Conservation (phyloP, 92 coral and sea anemone species). For the Parazoanthus darwini region DNA sequence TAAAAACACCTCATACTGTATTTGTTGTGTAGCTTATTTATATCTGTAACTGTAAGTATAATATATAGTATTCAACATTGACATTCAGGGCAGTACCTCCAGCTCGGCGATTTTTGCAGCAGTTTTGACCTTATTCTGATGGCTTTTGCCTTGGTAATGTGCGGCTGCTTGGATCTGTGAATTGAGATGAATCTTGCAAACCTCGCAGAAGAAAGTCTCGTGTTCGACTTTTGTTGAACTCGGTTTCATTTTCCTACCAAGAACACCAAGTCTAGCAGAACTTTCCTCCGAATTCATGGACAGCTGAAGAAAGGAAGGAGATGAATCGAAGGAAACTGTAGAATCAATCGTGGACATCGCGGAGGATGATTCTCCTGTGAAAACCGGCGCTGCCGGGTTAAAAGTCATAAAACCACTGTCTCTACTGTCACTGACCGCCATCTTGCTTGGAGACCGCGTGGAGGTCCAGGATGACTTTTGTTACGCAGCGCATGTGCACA, state of each 20-base stretch:
- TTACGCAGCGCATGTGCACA: no score
- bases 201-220: slow-evolving; percentile 60
- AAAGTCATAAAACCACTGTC: neutral
- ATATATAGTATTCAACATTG: neutral
- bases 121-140: slow-evolving; percentile 65
- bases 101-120: slow-evolving; percentile 54
- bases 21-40: no score
- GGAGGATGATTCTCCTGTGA: neutral
- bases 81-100: slow-evolving; percentile 2
- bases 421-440: neutral
- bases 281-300: slow-evolving; percentile 11
- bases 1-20: no score
- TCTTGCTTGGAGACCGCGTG: neutral
- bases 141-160: slow-evolving; percentile 84
- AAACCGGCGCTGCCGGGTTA: neutral
- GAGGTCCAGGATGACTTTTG: neutral
- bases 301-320: slow-evolving; percentile 23
- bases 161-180: slow-evolving; percentile 80
- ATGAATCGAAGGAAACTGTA: slow-evolving; percentile 3
- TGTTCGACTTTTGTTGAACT: slow-evolving; percentile 20
- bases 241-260: slow-evolving; percentile 22
- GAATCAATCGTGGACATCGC: neutral
- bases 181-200: slow-evolving; percentile 75
- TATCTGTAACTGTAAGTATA: neutral
- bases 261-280: slow-evolving; percentile 11